Conservation (phyloP, 2,888 invertebrate species). For the Tinea semifulvella region DNA sequence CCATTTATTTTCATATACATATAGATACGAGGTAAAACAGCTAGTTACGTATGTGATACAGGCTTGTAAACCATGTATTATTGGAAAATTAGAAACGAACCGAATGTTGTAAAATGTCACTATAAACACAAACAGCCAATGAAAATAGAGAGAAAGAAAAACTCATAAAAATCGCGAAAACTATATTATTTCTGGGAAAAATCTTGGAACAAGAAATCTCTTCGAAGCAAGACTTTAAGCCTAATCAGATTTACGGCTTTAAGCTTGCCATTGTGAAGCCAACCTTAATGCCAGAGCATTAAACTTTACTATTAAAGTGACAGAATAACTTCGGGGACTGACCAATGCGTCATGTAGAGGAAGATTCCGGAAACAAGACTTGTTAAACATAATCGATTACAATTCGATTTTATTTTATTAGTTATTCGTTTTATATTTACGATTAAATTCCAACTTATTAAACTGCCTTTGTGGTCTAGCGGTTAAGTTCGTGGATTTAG, state of each 20-base stretch:
- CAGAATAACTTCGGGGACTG: slow-evolving; percentile 2
- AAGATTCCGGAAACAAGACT: background rate
- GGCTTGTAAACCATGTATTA: too few relatives aligned
- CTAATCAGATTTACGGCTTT: slow-evolving; percentile 15
- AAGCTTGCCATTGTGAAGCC: background rate
- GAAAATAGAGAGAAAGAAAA: background rate
- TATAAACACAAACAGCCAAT: background rate
- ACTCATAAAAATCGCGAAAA: slow-evolving; percentile 9
- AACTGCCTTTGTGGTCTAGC: too few relatives aligned
- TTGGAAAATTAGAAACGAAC: too few relatives aligned
- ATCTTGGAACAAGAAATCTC: slow-evolving; percentile 15
- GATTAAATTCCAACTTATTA: too few relatives aligned
- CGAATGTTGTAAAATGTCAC: too few relatives aligned
- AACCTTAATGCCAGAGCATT: background rate
- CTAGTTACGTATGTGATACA: too few relatives aligned
- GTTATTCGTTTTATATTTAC: background rate
- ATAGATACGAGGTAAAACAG: too few relatives aligned
- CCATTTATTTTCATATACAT: too few relatives aligned
- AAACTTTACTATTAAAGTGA: slow-evolving; percentile 2
- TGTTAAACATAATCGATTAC: background rate
- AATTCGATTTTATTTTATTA: background rate
- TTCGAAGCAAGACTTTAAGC: slow-evolving; percentile 13
- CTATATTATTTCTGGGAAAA: slow-evolving; percentile 12
- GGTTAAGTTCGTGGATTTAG: too few relatives aligned
- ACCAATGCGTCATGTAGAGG: slow-evolving; percentile 13